Evolutionary conservation across 2,113 vertebrate genomes (phyloP), one percentile per base, ranked within the genome.

Genomic region (Prionailurus bengalensis): DNA sequence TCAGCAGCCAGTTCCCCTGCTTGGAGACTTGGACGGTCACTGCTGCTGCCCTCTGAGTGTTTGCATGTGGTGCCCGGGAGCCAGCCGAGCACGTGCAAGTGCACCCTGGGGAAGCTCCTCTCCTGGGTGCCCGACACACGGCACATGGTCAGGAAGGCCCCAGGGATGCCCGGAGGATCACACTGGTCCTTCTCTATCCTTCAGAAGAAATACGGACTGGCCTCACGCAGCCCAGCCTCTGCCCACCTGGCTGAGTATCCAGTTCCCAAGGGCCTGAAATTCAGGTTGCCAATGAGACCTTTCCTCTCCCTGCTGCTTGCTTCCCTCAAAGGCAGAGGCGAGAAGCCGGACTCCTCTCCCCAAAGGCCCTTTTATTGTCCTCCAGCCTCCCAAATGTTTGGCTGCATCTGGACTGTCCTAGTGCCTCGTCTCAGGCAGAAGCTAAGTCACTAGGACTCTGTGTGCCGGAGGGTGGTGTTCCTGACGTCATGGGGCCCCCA

Each of bases 91-190:
- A 4, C 27, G 4, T 48, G 74, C 7, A 45, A 15, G 33, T 1
- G 31, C 4, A 13, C 58, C 68, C 81, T 31, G 0, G 9, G n/a
- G 73, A 45, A 31, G 33, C 15, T 15, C 27, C 0, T 16, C 55
- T 25, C 53, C 29, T 1, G 7, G 9, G 80, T 1, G 0, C 53
- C 79, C 4, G 13, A 4, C 2, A 7, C 29, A 17, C 6, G 1
- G 25, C 39, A 29, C 25, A 2, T 16, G 70, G 55, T 45, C 79
- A 17, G 74, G 10, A 29, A 33, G 51, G 53, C 27, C 33, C 14
- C 0, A 27, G 63, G 10, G 58, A 23, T 36, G 58, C n/a, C 53
- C 31, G 10, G 42, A 15, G 25, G 48, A 8, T 27, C n/a, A 15
- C 25, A 5, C 76, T 9, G 0, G 33, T 66, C 39, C 9, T 45